Evolutionary conservation across 2,888 invertebrate species (phyloP).

Genomic region (Pristionchus exspectatus): DNA sequence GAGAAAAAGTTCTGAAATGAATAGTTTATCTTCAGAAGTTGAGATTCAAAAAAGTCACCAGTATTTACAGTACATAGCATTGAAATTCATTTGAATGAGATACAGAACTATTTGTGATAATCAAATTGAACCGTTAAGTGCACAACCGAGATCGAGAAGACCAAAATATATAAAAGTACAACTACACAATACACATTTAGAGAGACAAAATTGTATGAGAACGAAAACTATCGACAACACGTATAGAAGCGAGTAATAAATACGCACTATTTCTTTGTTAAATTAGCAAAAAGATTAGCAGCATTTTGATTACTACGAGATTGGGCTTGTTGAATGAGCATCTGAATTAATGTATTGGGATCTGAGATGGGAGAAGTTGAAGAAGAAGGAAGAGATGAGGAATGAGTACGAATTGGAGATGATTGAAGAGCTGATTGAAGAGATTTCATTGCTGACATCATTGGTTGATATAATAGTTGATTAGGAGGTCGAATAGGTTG

Average conservation of each 20-base stretch:
- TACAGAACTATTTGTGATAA: neutral
- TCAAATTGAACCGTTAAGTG: neutral
- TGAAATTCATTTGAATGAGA: neutral
- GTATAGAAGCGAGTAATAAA: neutral
- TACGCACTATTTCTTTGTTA: neutral
- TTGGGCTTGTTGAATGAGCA: constrained; percentile 5
- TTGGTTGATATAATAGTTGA: neutral
- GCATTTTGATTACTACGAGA: neutral
- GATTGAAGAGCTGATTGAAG: neutral
- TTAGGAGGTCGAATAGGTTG: neutral
- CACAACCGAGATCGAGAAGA: neutral
- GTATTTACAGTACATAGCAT: neutral
- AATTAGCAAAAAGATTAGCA: neutral
- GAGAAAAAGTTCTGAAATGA: neutral
- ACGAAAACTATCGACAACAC: neutral
- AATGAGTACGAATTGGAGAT: neutral
- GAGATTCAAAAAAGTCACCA: neutral
- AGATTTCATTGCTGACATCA: neutral
- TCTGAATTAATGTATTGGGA: neutral
- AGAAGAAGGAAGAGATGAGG: neutral
- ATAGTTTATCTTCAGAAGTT: neutral
- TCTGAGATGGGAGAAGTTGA: neutral
- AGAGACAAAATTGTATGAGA: neutral
- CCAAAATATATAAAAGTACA: neutral
- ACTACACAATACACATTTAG: neutral